Base-by-base conservation (phyloP, 2,888 invertebrate genomes). In the Coelogynopora nodosa region DNA sequence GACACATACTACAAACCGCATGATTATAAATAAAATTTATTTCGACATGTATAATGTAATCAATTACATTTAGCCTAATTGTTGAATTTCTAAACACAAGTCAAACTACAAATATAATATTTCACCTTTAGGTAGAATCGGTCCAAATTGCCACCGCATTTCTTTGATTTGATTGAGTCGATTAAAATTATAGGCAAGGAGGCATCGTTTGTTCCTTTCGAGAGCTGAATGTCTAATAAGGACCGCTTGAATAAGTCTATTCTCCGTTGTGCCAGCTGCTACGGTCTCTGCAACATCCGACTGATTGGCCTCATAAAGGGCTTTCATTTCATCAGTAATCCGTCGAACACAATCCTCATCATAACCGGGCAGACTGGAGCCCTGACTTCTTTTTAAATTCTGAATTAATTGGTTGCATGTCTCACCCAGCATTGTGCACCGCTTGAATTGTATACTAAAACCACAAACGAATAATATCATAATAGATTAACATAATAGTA, bases 61-160 rank as follows among this genome's bases (percentile, higher is more conserved):
- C n/a, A n/a, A n/a, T n/a, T n/a, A n/a, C n/a, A n/a, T n/a, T n/a
- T n/a, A n/a, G n/a, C n/a, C n/a, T n/a, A n/a, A n/a, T n/a, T n/a
- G n/a, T n/a, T n/a, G n/a, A n/a, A n/a, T n/a, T n/a, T n/a, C n/a
- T n/a, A n/a, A n/a, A n/a, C n/a, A n/a, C n/a, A n/a, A n/a, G n/a
- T n/a, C n/a, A 13, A 26, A n/a, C 23, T 13, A 10, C 67, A 67
- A n/a, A n/a, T n/a, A n/a, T n/a, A n/a, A n/a, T n/a, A n/a, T n/a
- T 10, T 80, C 2, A 80, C 81, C 29, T 85, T 27, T 30, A n/a
- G 98, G 97, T 86, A 98, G 92, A 82, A 97, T 95, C 67, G 96
- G 95, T 0, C 98, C 98, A 91, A 97, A 96, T 90, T 97, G 96
- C 98, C 98, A 98, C 82, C 98, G 93, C 92, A 97, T 94, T n/a